Conservation (phyloP, 2,113 vertebrate species). For the Chaetorhynchus papuensis region DNA sequence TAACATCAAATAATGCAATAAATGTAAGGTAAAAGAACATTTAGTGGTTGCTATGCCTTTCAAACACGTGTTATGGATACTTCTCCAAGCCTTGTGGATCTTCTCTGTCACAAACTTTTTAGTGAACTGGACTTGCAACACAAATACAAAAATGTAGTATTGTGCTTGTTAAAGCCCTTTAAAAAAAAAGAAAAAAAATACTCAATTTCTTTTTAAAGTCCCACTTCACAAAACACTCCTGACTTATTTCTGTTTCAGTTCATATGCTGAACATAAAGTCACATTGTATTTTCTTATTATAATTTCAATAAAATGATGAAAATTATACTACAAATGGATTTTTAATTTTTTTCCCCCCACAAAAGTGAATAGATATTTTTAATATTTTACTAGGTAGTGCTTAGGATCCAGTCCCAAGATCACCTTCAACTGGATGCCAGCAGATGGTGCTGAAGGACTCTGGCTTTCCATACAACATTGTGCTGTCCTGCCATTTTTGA, state of each 20-base stretch:
- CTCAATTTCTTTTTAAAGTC: background rate
- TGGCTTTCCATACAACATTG: background rate
- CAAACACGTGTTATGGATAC: background rate
- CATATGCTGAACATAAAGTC: background rate
- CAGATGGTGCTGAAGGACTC: slow-evolving; percentile 74
- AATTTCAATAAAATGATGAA: background rate
- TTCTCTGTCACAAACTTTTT: background rate
- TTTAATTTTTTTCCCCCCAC: background rate
- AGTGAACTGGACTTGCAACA: background rate
- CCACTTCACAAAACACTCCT: background rate
- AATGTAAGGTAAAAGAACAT: background rate
- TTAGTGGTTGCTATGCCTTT: background rate
- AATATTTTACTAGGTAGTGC: background rate
- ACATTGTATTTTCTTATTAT: background rate
- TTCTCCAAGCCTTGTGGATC: background rate
- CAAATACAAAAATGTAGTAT: background rate
- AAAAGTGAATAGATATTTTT: background rate
- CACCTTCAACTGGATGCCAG: slow-evolving; percentile 44
- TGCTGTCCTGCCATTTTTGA: slow-evolving; percentile 17
- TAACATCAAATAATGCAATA: background rate
- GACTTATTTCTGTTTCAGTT: background rate
- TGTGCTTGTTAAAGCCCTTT: background rate
- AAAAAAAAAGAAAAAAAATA: background rate
- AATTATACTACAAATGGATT: background rate
- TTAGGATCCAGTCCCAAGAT: background rate